Evolutionary conservation across 2,888 invertebrate genomes (phyloP).

Genomic region (Sericinus montela): DNA sequence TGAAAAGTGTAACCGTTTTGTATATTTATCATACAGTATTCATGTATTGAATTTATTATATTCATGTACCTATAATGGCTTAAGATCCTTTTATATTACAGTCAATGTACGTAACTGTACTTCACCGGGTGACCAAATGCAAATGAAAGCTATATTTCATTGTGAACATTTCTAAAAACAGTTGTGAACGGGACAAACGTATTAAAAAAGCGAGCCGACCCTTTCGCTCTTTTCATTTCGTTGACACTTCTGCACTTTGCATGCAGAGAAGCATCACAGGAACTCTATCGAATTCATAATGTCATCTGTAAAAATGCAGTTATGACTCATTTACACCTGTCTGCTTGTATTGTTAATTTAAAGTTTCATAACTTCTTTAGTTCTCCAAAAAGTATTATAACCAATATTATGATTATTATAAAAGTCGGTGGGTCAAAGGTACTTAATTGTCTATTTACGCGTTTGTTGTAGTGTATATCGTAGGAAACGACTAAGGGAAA

Average conservation of each 20-base stretch:
- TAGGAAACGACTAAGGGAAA: no score
- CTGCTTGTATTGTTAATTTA: background rate
- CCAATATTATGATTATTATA: no score
- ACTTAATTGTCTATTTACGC: no score
- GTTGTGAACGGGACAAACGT: conserved; percentile 2
- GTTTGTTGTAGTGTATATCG: no score
- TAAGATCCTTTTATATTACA: conserved; percentile 22
- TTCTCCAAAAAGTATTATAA: no score
- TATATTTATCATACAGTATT: no score
- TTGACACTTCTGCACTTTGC: conserved; percentile 39
- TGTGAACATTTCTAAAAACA: conserved; percentile 15
- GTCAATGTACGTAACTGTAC: conserved; percentile 48
- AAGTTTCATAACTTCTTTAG: no score
- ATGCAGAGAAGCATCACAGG: conserved; percentile 40
- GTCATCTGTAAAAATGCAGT: conserved; percentile 55
- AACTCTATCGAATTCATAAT: conserved; percentile 38
- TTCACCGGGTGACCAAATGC: conserved; percentile 29
- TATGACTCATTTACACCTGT: conserved; percentile 37
- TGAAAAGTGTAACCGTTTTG: no score
- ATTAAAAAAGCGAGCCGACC: conserved; percentile 16
- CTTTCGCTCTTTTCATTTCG: conserved; percentile 23
- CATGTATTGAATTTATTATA: no score
- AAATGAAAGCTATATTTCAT: conserved; percentile 22
- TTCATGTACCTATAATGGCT: conserved; percentile 7
- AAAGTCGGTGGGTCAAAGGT: no score